A percentile compares a stretch with the other conserved stretches of the same genome.
phyloP scores from a whole-genome alignment of 1,140 invertebrate genomes.

The Drosophila nannoptera region DNA sequence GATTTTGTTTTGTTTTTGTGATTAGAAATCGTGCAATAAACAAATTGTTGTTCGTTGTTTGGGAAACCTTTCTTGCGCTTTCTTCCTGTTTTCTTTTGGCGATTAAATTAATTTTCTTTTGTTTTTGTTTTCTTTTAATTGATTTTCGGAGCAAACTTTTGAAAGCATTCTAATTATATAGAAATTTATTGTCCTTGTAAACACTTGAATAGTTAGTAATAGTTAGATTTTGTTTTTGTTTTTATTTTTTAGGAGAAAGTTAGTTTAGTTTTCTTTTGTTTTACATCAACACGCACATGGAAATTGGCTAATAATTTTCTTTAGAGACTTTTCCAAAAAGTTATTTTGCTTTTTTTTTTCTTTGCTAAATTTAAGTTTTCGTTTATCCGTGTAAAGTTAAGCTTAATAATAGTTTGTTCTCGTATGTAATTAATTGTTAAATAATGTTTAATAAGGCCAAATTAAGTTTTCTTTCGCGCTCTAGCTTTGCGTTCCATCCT shows the following conservation, averaged over 20 bases:
- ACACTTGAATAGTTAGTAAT: slow-evolving; percentile 70
- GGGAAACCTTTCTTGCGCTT: slow-evolving; percentile 70
- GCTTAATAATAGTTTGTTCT: slow-evolving; percentile 38
- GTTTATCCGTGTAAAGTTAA: slow-evolving; percentile 39
- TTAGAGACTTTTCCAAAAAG: slow-evolving; percentile 68
- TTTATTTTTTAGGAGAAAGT: slow-evolving; percentile 14
- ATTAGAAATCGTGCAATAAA: slow-evolving; percentile 34
- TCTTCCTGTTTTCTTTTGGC: slow-evolving; percentile 12
- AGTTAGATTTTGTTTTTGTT: slow-evolving; percentile 31
- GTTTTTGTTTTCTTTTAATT: slow-evolving; percentile 19
- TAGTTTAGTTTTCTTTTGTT: slow-evolving; percentile 17
- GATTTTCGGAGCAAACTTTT: slow-evolving; percentile 36
- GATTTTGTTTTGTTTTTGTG: not conserved
- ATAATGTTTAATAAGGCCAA: slow-evolving; percentile 77
- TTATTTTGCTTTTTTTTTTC: slow-evolving; percentile 25
- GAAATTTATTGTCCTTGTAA: slow-evolving; percentile 75
- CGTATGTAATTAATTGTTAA: slow-evolving; percentile 55
- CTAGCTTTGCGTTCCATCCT: slow-evolving; percentile 35
- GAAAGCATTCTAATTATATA: slow-evolving; percentile 67
- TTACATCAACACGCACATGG: slow-evolving; percentile 60
- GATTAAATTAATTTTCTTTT: slow-evolving; percentile 14
- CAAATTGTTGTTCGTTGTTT: slow-evolving; percentile 76
- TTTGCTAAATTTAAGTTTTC: slow-evolving; percentile 29
- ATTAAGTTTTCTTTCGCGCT: slow-evolving; percentile 64
- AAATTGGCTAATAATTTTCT: slow-evolving; percentile 69